Conservation (phyloP, 1,140 invertebrate species). For the Platorchestia sp. region DNA sequence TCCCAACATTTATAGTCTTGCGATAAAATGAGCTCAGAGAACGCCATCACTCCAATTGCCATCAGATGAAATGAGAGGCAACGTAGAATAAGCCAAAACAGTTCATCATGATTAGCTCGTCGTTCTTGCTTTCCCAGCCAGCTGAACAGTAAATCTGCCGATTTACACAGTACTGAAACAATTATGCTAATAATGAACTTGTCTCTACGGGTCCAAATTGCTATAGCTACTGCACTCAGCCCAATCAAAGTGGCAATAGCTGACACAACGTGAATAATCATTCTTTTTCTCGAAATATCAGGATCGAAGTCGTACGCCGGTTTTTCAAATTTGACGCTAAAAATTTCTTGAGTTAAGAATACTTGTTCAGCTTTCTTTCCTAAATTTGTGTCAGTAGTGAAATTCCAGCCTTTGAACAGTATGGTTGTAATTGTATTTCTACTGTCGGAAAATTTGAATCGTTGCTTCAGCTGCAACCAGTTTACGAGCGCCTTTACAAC, state of each 20-base stretch:
- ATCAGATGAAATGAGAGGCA: neutral
- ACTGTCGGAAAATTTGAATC: neutral
- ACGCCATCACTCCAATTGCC: neutral
- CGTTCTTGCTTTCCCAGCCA: neutral
- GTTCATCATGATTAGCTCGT: neutral
- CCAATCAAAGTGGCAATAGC: neutral
- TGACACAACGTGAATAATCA: neutral
- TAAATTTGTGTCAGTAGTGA: neutral
- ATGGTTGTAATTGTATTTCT: neutral
- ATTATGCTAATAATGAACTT: neutral
- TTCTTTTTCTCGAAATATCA: neutral
- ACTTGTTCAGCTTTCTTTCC: neutral
- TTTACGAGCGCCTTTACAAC: neutral
- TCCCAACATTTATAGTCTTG: neutral
- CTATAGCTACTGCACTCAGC: neutral
- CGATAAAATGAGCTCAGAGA: neutral
- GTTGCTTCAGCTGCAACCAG: neutral
- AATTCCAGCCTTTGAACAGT: conserved; percentile 33
- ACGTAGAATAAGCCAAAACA: conserved; percentile 15
- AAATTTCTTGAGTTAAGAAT: neutral
- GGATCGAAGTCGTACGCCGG: neutral
- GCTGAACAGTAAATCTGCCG: neutral
- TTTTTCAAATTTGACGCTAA: neutral
- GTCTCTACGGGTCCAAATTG: neutral
- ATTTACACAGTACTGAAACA: neutral